Conservation (phyloP, 2,113 vertebrate species). For the Tetrax tetrax region DNA sequence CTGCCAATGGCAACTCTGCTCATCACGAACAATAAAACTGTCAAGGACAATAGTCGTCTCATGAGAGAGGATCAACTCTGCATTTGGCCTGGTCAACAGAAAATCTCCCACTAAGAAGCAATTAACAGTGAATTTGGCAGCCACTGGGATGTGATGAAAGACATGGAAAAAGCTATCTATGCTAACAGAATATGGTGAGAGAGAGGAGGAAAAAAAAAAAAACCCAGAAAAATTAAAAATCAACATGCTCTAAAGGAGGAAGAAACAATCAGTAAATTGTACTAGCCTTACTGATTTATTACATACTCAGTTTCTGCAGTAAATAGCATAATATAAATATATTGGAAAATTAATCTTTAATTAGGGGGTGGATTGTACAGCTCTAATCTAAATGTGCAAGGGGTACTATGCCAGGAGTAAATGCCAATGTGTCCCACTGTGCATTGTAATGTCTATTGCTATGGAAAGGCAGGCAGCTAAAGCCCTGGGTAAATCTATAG, state of each 20-base stretch:
- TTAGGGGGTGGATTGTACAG: rapidly evolving
- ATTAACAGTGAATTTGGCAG: background rate
- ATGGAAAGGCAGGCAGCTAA: background rate
- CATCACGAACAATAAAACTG: background rate
- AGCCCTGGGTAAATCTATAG: background rate
- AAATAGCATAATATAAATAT: background rate
- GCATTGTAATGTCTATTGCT: background rate
- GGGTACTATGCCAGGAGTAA: background rate
- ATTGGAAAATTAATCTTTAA: background rate
- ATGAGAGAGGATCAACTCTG: background rate
- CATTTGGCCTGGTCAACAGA: background rate
- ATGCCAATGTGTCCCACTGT: background rate
- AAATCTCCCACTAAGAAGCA: background rate
- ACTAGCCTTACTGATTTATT: background rate
- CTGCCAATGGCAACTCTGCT: background rate
- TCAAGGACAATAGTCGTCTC: background rate
- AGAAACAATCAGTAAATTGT: background rate
- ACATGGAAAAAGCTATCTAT: background rate
- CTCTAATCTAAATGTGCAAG: background rate
- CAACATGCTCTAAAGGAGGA: background rate
- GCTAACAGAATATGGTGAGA: background rate
- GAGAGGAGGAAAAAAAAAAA: too few species aligned
- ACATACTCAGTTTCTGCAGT: background rate
- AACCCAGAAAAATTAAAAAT: background rate
- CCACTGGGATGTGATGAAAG: background rate